Conservation (phyloP, 1,140 invertebrate genomes). For the Oryctes rhinoceros region DNA sequence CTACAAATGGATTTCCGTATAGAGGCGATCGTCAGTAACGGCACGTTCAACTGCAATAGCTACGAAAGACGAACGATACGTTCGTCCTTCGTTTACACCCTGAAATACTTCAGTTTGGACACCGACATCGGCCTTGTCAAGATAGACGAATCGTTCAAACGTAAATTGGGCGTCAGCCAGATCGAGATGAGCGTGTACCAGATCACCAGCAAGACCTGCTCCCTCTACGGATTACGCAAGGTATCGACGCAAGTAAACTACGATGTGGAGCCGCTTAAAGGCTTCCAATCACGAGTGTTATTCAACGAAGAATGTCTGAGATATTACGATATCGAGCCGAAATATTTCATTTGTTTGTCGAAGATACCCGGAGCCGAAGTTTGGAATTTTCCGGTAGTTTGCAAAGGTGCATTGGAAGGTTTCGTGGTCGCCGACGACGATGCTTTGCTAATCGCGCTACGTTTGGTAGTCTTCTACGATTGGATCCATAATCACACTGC, state of each 20-base stretch:
- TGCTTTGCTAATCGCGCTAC: background rate
- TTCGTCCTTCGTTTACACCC: background rate
- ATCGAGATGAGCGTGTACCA: background rate
- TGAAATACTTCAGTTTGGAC: background rate
- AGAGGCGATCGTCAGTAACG: background rate
- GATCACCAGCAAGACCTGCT: background rate
- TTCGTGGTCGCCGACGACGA: background rate
- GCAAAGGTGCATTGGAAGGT: background rate
- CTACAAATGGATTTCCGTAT: background rate
- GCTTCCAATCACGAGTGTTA: background rate
- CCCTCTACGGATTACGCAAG: background rate
- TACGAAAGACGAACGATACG: background rate
- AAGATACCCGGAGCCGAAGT: background rate
- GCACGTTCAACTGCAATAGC: background rate
- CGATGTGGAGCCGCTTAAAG: background rate
- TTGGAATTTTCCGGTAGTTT: slow-evolving; percentile 17
- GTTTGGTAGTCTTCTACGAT: background rate
- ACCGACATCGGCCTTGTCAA: background rate
- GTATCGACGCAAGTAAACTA: background rate
- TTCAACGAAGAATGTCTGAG: background rate
- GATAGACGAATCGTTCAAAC: background rate
- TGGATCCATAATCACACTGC: background rate
- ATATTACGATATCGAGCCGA: background rate
- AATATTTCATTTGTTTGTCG: background rate
- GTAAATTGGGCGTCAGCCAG: background rate